Evolutionary conservation across 1,140 invertebrate species (phyloP).

Genomic region (Heliconius hewitsoni): DNA sequence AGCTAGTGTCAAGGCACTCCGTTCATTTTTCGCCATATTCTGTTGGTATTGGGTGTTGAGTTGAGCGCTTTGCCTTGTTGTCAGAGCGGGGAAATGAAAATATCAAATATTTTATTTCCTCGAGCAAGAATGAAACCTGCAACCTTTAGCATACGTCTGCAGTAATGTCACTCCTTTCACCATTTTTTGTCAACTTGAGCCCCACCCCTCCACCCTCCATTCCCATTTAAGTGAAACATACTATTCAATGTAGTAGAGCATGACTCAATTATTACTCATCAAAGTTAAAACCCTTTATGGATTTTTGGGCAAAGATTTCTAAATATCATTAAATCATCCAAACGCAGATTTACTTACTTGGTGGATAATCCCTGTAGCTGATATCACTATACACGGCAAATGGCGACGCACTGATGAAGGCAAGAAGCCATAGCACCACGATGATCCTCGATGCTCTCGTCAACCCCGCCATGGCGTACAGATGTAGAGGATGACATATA

Average conservation of each 20-base stretch:
- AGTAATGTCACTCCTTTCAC: too few species aligned
- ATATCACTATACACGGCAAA: constrained; percentile 87
- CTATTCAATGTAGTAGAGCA: too few species aligned
- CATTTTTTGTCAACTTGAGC: too few species aligned
- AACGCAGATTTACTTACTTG: constrained; percentile 78
- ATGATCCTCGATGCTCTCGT: constrained; percentile 91
- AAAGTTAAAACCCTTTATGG: too few species aligned
- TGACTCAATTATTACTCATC: too few species aligned
- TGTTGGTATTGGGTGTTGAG: too few species aligned
- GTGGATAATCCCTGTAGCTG: constrained; percentile 86
- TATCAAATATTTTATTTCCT: too few species aligned
- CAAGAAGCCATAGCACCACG: constrained; percentile 88
- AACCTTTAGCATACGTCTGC: too few species aligned
- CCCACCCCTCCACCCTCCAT: background rate
- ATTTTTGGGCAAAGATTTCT: too few species aligned
- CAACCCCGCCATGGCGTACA: constrained; percentile 90
- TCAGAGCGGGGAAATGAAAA: too few species aligned
- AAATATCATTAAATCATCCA: background rate
- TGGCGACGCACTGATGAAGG: constrained; percentile 89
- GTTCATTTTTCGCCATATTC: background rate
- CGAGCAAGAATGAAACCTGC: too few species aligned
- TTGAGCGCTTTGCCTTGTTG: too few species aligned
- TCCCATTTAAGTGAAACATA: background rate
- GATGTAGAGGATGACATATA: constrained; percentile 93
- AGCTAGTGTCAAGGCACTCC: background rate